These are phyloP conservation scores for Laupala kohalensis DNA, from an alignment of 1,140 invertebrate genomes.

Conservation along the genomic window DNA sequence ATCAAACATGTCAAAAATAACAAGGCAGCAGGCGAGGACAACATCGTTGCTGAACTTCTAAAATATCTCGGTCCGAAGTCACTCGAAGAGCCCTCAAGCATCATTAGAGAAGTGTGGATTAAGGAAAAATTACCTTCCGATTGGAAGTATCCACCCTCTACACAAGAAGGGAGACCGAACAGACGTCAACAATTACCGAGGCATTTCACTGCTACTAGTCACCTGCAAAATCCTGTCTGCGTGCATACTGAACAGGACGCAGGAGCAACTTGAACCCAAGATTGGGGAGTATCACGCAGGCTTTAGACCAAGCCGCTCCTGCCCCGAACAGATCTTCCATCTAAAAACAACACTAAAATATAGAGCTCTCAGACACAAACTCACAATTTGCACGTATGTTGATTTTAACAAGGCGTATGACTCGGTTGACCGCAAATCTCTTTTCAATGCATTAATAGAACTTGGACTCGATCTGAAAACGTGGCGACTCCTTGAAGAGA, in stretches of 20 bases:
- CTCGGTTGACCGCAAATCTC: conserved; percentile 6
- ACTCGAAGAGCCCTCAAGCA: neutral
- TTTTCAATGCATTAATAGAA: conserved; percentile 8
- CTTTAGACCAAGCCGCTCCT: conserved; percentile 7
- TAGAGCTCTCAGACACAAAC: neutral
- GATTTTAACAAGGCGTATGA: conserved; percentile 11
- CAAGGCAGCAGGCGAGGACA: conserved; percentile 8
- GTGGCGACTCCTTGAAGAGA: neutral
- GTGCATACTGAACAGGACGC: neutral
- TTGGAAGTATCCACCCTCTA: conserved; percentile 13
- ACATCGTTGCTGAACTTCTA: neutral
- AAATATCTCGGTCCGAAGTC: neutral
- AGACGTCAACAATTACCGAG: conserved; percentile 11
- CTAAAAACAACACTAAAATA: conserved; percentile 6
- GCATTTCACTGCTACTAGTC: conserved; percentile 13
- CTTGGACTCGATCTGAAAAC: conserved; percentile 6
- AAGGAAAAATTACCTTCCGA: conserved; percentile 15
- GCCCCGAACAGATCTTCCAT: conserved; percentile 8
- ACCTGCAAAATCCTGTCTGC: conserved; percentile 14
- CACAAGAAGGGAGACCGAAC: conserved; percentile 16
- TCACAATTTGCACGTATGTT: neutral
- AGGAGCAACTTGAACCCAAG: conserved; percentile 2
- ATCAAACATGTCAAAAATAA: conserved; percentile 5
- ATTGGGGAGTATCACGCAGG: conserved; percentile 12
- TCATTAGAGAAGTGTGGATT: conserved; percentile 11